Conservation (phyloP, 2,888 invertebrate species). For the Pemphredon lugubris region DNA sequence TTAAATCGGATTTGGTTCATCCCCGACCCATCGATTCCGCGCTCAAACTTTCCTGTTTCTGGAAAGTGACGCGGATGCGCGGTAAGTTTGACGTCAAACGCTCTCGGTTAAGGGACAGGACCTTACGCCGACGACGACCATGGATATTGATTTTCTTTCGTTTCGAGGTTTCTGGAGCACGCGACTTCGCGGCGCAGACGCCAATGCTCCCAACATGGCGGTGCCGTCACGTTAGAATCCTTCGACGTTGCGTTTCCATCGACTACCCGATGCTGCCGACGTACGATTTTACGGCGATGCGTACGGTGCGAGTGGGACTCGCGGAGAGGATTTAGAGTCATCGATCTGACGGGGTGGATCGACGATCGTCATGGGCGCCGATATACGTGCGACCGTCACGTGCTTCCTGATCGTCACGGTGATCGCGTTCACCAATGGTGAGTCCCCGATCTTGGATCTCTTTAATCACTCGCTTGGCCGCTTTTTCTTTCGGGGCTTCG, state of each 20-base stretch:
- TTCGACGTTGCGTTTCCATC: constrained; percentile 10
- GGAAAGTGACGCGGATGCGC: constrained; percentile 42
- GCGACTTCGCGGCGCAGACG: constrained; percentile 59
- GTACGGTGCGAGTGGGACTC: not conserved
- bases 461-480: not conserved
- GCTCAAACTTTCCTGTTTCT: constrained; percentile 33
- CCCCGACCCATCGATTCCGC: constrained; percentile 29
- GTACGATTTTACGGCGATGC: not conserved
- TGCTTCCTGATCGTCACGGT: constrained; percentile 49
- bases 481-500: too few relatives aligned
- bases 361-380: constrained; percentile 43
- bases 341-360: not conserved
- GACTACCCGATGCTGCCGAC: not conserved
- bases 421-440: constrained; percentile 48
- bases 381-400: constrained; percentile 40
- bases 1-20: constrained; percentile 22
- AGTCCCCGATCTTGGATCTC: constrained; percentile 18
- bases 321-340: not conserved
- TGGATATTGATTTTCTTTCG: constrained; percentile 60
- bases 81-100: constrained; percentile 55
- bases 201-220: constrained; percentile 64
- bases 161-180: constrained; percentile 74
- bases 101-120: constrained; percentile 41
- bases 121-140: constrained; percentile 30
- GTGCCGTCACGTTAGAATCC: constrained; percentile 9